Evolutionary conservation across 2,888 invertebrate genomes (phyloP).

Genomic region (Neelides folsomi): DNA sequence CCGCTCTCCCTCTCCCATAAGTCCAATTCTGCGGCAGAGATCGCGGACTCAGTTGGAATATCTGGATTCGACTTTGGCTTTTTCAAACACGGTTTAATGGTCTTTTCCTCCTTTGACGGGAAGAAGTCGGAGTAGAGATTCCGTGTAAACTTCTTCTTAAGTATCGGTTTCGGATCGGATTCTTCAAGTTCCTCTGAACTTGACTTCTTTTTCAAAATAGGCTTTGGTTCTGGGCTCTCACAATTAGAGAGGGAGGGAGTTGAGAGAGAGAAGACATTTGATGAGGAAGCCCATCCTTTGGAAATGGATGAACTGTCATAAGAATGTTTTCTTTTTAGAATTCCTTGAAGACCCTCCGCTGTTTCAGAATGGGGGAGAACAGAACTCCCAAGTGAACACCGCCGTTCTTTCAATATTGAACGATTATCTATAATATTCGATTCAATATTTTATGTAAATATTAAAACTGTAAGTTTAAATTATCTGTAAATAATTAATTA

Average conservation of each 20-base stretch:
- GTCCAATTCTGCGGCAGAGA: neutral
- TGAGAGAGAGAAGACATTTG: conserved; percentile 17
- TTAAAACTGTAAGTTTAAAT: too few relatives aligned
- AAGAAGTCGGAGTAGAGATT: conserved; percentile 5
- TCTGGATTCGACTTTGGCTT: conserved; percentile 12
- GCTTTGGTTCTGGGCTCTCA: conserved; percentile 27
- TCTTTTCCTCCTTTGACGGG: conserved; percentile 8
- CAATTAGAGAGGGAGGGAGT: conserved; percentile 18
- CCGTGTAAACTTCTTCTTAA: conserved; percentile 18
- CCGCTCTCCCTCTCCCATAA: too few relatives aligned
- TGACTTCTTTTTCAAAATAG: conserved; percentile 28
- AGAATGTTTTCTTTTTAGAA: conserved; percentile 19
- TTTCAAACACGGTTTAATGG: conserved; percentile 26
- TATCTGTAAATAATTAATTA: too few relatives aligned
- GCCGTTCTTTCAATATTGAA: conserved; percentile 17
- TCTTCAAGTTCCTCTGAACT: conserved; percentile 30
- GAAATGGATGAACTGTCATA: conserved; percentile 17
- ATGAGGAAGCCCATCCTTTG: conserved; percentile 8
- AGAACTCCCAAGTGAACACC: conserved; percentile 16
- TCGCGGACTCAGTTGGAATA: neutral
- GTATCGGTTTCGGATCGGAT: conserved; percentile 26
- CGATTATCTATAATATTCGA: conserved; percentile 12
- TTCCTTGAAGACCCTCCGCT: conserved; percentile 14
- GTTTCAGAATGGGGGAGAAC: conserved; percentile 11
- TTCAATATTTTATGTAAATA: too few relatives aligned